Base-by-base conservation (phyloP, 2,888 invertebrate genomes). In the Acrocyrtus sp. region DNA sequence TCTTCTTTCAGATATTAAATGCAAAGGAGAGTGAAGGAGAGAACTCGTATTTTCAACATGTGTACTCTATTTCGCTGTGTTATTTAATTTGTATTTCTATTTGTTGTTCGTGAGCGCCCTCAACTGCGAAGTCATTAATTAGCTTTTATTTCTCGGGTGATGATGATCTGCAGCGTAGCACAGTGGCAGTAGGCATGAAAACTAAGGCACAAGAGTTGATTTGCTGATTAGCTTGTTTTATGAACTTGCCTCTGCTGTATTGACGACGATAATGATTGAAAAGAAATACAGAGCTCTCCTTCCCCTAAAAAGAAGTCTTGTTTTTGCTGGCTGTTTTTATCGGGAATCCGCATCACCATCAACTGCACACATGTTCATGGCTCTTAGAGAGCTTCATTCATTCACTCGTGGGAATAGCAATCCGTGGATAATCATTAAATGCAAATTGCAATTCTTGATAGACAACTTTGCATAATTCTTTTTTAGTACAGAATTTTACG, bases 211-310 rank as follows among this genome's bases (percentile, higher is more conserved):
- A 72, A 72, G 60, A 66, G 72, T 72, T 72, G 72, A 72, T 72
- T 66, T 72, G 72, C 72, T 72, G 66, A 72, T 72, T 72, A 72
- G 72, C 72, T 72, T 72, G 72, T 72, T 72, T 72, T 72, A 72
- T 72, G 61, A 66, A 61, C 61, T 66, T 51, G 51, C 60, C 48
- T 53, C 57, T 66, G 65, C 61, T 66, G 61, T n/a, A n/a, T n/a
- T n/a, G n/a, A n/a, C n/a, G 57, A 62, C 6, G 45, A 50, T 61
- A 62, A 66, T 34, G 72, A 41, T 19, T 19, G 22, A 22, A 45
- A 54, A 47, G 34, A 62, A 47, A 22, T 57, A 56, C 15, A 19
- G 43, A 39, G 54, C 26, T 29, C 21, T 4, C 50, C 39, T 29
- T 43, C 26, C 26, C 12, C 43, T 57, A 43, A 57, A 43, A 43